phyloP scores from a whole-genome alignment of 2,113 vertebrate species.

The Chlorodrepanis virens region DNA sequence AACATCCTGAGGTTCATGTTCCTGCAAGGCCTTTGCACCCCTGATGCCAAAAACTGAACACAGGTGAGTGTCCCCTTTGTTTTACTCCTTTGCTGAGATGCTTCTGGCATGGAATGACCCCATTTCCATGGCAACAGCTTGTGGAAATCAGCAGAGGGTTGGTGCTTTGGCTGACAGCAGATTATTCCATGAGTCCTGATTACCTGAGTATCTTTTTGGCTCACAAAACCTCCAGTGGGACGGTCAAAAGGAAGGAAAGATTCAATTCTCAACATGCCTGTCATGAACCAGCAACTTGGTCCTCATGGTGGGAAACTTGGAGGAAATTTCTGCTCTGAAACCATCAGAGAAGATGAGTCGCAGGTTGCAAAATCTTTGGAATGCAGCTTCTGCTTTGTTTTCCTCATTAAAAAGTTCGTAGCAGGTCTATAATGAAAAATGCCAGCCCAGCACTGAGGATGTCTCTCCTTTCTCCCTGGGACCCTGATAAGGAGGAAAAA shows the following conservation, averaged over 20 bases:
- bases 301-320: not conserved
- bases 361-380: not conserved
- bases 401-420: not conserved
- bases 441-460: not conserved
- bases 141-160: not conserved
- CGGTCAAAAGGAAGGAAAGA: not conserved
- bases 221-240: not conserved
- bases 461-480: not conserved
- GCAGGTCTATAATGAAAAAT: not conserved
- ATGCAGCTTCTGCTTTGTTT: not conserved
- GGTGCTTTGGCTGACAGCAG: not conserved
- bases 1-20: not conserved
- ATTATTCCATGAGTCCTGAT: not conserved
- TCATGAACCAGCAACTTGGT: not conserved
- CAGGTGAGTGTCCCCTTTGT: not conserved
- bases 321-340: not conserved
- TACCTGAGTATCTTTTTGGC: not conserved
- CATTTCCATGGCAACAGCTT: not conserved
- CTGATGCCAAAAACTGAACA: not conserved
- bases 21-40: not conserved
- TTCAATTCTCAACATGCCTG: accelerated
- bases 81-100: not conserved
- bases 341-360: not conserved
- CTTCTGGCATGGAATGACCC: not conserved
- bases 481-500: not conserved